Conservation (phyloP, 1,140 invertebrate species). For the Vollenhovia emeryi region DNA sequence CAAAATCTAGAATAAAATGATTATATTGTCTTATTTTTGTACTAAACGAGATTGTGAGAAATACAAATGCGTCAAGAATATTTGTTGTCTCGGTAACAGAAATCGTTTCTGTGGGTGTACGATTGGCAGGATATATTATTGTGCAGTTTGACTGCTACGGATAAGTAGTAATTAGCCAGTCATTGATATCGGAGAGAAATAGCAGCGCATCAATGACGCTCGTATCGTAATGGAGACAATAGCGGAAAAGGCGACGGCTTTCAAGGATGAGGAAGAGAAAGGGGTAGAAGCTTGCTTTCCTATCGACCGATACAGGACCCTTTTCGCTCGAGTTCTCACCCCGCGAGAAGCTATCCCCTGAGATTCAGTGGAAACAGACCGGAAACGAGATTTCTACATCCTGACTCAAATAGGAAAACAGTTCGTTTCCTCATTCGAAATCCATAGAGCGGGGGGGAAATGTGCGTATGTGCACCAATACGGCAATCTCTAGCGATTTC, state of each 20-base stretch:
- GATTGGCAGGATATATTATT: background rate
- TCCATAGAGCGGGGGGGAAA: conserved; percentile 30
- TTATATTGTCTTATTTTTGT: no score
- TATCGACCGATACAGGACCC: conserved; percentile 31
- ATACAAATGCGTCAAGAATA: no score
- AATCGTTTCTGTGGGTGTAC: no score
- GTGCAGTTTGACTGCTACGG: background rate
- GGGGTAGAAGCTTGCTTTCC: background rate
- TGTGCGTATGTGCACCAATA: background rate
- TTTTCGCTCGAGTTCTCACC: conserved; percentile 28
- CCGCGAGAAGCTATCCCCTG: conserved; percentile 15
- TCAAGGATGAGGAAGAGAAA: background rate
- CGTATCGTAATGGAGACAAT: background rate
- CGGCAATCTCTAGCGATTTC: background rate
- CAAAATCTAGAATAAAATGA: no score
- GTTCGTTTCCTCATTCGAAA: conserved; percentile 55
- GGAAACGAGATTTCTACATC: conserved; percentile 51
- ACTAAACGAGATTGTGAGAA: no score
- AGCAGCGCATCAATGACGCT: background rate
- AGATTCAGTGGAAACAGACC: conserved; percentile 21
- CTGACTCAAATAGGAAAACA: conserved; percentile 46
- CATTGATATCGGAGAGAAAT: background rate
- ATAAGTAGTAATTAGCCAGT: background rate
- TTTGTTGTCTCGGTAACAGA: no score
- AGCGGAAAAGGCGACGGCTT: background rate